Evolutionary conservation across 92 coral and sea anemone genomes (phyloP).

Genomic region (Blastomussa wellsi): DNA sequence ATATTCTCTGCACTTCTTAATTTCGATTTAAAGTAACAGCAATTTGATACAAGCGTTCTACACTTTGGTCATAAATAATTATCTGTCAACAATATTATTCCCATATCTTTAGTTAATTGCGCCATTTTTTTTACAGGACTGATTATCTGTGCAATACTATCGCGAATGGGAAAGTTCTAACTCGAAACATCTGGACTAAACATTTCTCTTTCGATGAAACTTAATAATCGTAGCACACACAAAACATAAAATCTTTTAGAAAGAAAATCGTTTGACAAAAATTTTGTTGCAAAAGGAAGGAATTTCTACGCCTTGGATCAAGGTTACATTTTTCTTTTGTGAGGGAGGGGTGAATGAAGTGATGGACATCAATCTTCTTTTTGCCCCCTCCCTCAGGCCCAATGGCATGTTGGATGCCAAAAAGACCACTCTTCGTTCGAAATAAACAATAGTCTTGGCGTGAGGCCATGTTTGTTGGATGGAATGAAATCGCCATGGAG

Average conservation of each 20-base stretch:
- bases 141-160: neutral
- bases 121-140: neutral
- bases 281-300: neutral
- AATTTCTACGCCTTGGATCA: neutral
- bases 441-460: neutral
- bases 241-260: neutral
- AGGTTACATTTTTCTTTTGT: neutral
- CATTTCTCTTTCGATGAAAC: neutral
- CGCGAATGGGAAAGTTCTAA: too few relatives aligned
- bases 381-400: neutral
- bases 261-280: neutral
- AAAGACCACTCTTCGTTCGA: neutral
- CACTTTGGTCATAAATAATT: neutral
- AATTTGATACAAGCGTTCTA: neutral
- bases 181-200: too few relatives aligned
- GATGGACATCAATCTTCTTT: neutral
- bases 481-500: neutral
- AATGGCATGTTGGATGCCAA: neutral
- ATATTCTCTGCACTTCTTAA: neutral
- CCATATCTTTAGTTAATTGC: neutral
- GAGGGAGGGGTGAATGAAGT: neutral
- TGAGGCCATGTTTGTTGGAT: neutral
- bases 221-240: neutral
- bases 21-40: neutral
- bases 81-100: too few relatives aligned